Evolutionary conservation across 1,140 invertebrate genomes (phyloP).

Genomic region (Heterodera carotae): DNA sequence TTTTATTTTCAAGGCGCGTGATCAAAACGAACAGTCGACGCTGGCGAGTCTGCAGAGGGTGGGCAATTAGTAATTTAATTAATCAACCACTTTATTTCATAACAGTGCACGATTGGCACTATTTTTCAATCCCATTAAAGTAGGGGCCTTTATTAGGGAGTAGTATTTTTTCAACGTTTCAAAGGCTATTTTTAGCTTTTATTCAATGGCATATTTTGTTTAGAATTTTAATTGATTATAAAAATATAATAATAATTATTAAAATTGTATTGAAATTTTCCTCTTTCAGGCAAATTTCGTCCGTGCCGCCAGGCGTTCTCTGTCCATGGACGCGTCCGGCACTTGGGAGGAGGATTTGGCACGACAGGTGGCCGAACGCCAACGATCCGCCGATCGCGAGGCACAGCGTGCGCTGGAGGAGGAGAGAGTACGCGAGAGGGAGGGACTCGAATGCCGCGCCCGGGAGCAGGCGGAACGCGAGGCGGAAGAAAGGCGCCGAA

Average conservation of each 20-base stretch:
- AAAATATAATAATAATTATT: not conserved
- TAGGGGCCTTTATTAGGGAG: no score
- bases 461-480: conserved; percentile 9
- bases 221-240: not conserved
- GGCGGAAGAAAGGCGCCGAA: conserved; percentile 26
- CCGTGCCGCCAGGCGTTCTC: not conserved
- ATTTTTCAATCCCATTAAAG: no score
- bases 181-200: no score
- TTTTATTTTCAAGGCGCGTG: not conserved
- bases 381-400: conserved; percentile 5
- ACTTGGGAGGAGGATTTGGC: conserved; percentile 25
- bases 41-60: conserved; percentile 14
- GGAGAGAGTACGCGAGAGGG: not conserved
- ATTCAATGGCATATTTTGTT: not conserved
- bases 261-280: no score
- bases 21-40: conserved; percentile 5
- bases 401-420: not conserved
- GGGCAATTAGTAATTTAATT: not conserved
- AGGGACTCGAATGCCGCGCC: not conserved
- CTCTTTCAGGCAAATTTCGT: not conserved
- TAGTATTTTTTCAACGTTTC: no score
- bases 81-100: no score
- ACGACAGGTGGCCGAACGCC: conserved; percentile 16
- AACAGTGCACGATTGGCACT: no score
- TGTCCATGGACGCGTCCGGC: conserved; percentile 3